phyloP scores from a whole-genome alignment of 2,113 vertebrate species.

The Apteryx owenii region DNA sequence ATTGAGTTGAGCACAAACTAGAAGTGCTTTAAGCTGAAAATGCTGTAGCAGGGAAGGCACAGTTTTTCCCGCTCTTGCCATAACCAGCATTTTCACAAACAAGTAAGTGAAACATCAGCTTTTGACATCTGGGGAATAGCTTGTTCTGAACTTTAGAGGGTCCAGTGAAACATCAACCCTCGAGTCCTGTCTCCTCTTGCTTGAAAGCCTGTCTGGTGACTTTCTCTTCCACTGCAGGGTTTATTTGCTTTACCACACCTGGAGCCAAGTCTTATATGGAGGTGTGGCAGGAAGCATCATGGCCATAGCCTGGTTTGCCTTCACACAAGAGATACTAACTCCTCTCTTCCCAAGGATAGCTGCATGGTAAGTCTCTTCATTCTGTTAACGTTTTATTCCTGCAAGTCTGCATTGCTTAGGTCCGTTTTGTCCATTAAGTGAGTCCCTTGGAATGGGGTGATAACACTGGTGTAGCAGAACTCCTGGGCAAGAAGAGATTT shows the following conservation, averaged over 20 bases:
- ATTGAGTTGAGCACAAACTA: neutral
- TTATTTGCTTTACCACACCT: constrained; percentile 97
- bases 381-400: neutral
- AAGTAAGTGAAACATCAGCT: neutral
- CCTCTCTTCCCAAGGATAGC: constrained; percentile 98
- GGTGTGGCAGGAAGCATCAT: constrained; percentile 89
- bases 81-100: neutral
- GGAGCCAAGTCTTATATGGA: constrained; percentile 96
- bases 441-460: neutral
- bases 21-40: neutral
- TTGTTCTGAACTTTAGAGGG: neutral
- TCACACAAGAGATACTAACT: constrained; percentile 97
- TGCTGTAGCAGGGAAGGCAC: neutral
- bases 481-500: neutral
- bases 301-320: constrained; percentile 91
- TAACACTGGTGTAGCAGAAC: neutral
- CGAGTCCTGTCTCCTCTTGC: neutral
- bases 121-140: neutral
- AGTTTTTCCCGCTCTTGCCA: neutral
- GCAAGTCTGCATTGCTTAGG: neutral
- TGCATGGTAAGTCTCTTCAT: constrained; percentile 86
- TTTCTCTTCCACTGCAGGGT: constrained; percentile 80
- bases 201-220: neutral
- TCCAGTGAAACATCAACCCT: neutral
- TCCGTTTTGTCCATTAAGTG: neutral